Conservation (phyloP, 2,888 invertebrate genomes). For the Drosophila fungiperda region DNA sequence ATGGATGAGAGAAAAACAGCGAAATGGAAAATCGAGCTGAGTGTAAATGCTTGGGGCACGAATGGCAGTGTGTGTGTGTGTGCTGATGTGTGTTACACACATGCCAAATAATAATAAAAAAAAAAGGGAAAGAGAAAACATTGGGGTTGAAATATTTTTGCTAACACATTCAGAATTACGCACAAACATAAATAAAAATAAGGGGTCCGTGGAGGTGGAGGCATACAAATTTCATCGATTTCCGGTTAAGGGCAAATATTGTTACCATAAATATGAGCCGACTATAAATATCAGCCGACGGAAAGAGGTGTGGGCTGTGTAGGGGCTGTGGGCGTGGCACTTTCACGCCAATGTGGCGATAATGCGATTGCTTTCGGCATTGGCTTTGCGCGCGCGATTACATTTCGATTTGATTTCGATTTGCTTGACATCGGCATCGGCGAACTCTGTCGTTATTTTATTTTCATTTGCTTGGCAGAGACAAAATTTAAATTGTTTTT, state of each 20-base stretch:
- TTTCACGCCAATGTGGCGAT: conserved; percentile 79
- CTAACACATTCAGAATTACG: conserved; percentile 59
- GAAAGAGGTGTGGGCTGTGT: conserved; percentile 13
- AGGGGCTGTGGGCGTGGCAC: conserved; percentile 58
- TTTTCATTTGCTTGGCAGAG: conserved; percentile 46
- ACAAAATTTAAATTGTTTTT: conserved; percentile 78
- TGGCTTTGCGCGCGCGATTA: conserved; percentile 77
- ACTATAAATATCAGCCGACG: conserved; percentile 69
- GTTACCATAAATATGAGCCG: conserved; percentile 79
- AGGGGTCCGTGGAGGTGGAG: conserved; percentile 62
- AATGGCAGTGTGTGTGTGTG: conserved; percentile 2
- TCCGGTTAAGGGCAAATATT: conserved; percentile 81
- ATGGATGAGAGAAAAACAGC: conserved; percentile 38
- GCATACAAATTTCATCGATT: conserved; percentile 81
- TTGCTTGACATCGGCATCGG: conserved; percentile 50
- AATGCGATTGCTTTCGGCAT: conserved; percentile 78
- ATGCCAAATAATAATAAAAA: conserved; percentile 14
- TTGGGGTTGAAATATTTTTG: conserved; percentile 49
- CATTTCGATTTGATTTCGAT: conserved; percentile 80
- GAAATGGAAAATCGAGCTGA: conserved; percentile 68
- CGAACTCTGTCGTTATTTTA: conserved; percentile 36
- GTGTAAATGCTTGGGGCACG: conserved; percentile 60
- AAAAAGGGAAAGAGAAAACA: conserved; percentile 21
- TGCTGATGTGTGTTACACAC: conserved; percentile 13
- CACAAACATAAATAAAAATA: conserved; percentile 66